These are phyloP conservation scores for Pterobdella sp. DNA, from an alignment of 2,888 invertebrate genomes.

Conservation along the genomic window DNA sequence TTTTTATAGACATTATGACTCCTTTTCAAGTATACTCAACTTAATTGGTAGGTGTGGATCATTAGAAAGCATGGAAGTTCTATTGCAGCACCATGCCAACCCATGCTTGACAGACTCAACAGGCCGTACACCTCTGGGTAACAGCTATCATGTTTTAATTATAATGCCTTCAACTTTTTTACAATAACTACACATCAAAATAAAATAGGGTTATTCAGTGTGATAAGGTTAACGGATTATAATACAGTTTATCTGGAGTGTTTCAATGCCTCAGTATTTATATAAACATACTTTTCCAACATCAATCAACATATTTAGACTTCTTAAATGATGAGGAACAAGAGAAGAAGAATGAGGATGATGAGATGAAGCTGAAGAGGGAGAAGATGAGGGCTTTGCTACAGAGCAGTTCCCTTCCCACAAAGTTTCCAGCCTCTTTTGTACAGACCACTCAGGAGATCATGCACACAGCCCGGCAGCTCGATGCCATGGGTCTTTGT, in stretches of 20 bases:
- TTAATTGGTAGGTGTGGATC: conserved; percentile 41
- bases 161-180: no score
- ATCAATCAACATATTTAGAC: no score
- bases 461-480: conserved; percentile 41
- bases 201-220: no score
- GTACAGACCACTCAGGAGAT: conserved; percentile 23
- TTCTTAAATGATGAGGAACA: no score
- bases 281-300: no score
- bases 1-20: no score
- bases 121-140: conserved; percentile 41
- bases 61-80: conserved; percentile 50
- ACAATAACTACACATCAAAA: no score
- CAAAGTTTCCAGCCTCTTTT: not conserved
- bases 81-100: conserved; percentile 51
- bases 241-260: no score
- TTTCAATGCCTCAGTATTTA: no score
- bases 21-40: no score
- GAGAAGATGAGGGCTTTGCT: not conserved
- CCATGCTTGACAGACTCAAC: conserved; percentile 45
- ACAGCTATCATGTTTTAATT: no score
- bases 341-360: not conserved
- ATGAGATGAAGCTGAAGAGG: not conserved
- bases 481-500: conserved; percentile 52
- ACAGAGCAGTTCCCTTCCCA: not conserved
- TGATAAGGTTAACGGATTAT: no score